Evolutionary conservation across 2,888 invertebrate genomes (phyloP), one percentile per base, ranked within the genome.

Genomic region (Metallyticus violacea): DNA sequence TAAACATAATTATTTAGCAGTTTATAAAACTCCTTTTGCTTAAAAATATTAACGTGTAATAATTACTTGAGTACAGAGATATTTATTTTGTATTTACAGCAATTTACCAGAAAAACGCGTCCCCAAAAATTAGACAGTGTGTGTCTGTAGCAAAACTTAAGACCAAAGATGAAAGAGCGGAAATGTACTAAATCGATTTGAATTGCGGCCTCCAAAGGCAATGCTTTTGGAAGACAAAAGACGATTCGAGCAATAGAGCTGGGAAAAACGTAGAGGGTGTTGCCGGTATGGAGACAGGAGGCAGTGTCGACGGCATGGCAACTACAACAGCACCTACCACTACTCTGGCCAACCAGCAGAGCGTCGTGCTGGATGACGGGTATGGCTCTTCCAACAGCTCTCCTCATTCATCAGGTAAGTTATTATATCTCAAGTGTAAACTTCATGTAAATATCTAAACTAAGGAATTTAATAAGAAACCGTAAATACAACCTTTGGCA

Each of bases 351-450:
- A 86, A 83, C 22, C 86, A 87, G 40, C 83, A 85, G 76, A 88
- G 86, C 76, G 82, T 77, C 9, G 93, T 92, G 0, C 90, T 95
- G 1, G 95, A 95, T 89, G 95, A 95, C 89, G 95, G 95, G 0
- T 95, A 95, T 90, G 95, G 94, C 88, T 94, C 94, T 0, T 95
- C 94, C 25, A 94, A 94, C 89, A 95, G 94, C 90, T 95, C 95
- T 5, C 95, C 95, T 0, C 92, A 94, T 87, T 94, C 95, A 26
- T 93, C 94, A 88, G 94, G 94, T 94, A 90, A 30, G 85, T 27
- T n/a, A n/a, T n/a, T n/a, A 7, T 9, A 30, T 40, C 1, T 0
- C 15, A 40, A 40, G 40, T 0, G 0, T 40, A 15, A 15, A 15
- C 40, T 15, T 0, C 9, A 62, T 2, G 22, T 15, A 3, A 62